Percentiles rank a stretch among this genome's conserved stretches.
These are phyloP conservation scores for Uloborus diversus DNA, from an alignment of 1,140 invertebrate species.

Conservation along the genomic window DNA sequence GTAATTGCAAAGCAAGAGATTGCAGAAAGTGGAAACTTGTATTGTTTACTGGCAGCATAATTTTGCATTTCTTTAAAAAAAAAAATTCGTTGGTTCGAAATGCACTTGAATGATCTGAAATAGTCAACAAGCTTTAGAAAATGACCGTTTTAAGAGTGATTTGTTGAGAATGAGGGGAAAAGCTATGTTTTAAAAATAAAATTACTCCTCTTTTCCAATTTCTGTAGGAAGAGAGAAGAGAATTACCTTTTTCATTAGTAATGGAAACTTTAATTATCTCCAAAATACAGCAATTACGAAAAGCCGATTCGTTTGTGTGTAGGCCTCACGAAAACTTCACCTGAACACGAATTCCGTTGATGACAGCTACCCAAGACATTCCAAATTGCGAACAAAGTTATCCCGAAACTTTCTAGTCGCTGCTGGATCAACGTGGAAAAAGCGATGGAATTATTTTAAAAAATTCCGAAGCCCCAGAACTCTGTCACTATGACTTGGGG, in stretches of 20 bases:
- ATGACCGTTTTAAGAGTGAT: too few species aligned
- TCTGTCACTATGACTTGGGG: neutral
- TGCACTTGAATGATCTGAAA: too few species aligned
- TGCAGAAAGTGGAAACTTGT: too few species aligned
- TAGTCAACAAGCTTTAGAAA: too few species aligned
- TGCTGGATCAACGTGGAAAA: constrained; percentile 13
- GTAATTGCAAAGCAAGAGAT: too few species aligned
- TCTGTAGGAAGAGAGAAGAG: too few species aligned
- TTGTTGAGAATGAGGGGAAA: too few species aligned
- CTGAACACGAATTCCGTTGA: constrained; percentile 5
- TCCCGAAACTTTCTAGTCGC: constrained; percentile 18
- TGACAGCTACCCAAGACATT: neutral
- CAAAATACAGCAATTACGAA: constrained; percentile 9
- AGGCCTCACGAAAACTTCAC: constrained; percentile 3
- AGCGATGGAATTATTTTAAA: constrained; percentile 15
- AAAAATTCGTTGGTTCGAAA: too few species aligned
- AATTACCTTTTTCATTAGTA: neutral
- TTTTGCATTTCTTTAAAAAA: too few species aligned
- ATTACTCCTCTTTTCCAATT: too few species aligned
- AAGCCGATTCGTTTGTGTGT: neutral
- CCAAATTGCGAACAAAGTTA: constrained; percentile 20
- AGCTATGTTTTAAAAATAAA: too few species aligned
- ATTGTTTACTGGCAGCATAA: too few species aligned
- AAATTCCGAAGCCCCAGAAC: constrained; percentile 1
- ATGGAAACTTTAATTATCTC: constrained; percentile 44